phyloP scores from a whole-genome alignment of 2,797 vertebrate genomes.

The Taenioides sp. region DNA sequence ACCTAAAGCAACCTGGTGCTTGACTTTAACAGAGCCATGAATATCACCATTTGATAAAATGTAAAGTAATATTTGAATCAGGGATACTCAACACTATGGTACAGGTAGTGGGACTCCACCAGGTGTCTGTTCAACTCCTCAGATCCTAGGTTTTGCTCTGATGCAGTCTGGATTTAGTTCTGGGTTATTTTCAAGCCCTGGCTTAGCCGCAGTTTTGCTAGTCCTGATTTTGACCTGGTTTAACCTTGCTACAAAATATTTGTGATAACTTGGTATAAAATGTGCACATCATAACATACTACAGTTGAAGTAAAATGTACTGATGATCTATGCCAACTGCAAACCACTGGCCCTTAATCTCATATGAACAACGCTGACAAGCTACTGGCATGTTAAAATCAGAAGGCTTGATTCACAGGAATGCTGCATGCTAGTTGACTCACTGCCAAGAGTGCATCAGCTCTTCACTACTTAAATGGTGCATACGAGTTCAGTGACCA shows the following conservation, averaged over 20 bases:
- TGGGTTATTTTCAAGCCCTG: too few relatives aligned
- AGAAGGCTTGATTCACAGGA: conserved; percentile 19
- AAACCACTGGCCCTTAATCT: conserved; percentile 10
- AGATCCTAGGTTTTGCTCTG: not conserved
- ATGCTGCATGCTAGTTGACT: conserved; percentile 36
- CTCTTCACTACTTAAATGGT: conserved; percentile 28
- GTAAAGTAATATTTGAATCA: not conserved
- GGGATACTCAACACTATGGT: not conserved
- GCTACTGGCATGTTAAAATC: conserved; percentile 10
- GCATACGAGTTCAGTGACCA: conserved; percentile 30
- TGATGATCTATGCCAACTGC: not conserved
- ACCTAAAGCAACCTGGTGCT: conserved; percentile 61
- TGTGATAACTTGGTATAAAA: not conserved
- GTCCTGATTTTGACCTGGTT: not conserved
- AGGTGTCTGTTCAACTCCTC: not conserved
- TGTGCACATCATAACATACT: not conserved
- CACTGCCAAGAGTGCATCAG: conserved; percentile 13
- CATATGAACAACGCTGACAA: not conserved
- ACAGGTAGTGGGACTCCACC: not conserved
- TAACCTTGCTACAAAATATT: not conserved
- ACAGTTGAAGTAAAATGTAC: not conserved
- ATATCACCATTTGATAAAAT: not conserved
- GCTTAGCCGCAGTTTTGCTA: not conserved
- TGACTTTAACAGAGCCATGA: not conserved
- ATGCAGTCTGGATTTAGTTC: too few relatives aligned